phyloP scores from a whole-genome alignment of 1,140 invertebrate species.

The Varroa destructor region DNA sequence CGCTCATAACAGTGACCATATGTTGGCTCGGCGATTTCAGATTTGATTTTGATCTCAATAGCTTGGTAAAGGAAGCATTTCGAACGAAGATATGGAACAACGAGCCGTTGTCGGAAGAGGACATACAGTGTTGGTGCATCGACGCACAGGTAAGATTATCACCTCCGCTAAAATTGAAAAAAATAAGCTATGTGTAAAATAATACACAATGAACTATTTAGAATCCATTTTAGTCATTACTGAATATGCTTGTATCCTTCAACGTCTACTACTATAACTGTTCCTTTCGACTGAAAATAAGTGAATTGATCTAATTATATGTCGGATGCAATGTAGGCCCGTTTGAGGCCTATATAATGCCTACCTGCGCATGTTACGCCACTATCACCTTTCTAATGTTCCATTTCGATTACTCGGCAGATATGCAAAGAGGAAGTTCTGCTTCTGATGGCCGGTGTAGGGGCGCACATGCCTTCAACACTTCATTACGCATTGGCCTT shows the following conservation, averaged over 20 bases:
- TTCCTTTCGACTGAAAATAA: no score
- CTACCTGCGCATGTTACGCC: not conserved
- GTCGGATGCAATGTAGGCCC: not conserved
- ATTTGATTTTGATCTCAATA: slow-evolving; percentile 1
- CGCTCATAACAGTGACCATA: no score
- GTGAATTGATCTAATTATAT: not conserved
- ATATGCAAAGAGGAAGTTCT: not conserved
- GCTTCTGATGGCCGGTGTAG: slow-evolving; percentile 5
- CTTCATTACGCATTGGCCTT: slow-evolving; percentile 7
- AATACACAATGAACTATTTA: no score
- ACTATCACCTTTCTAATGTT: not conserved
- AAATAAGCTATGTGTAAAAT: no score
- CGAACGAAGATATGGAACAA: slow-evolving; percentile 7
- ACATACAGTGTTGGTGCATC: slow-evolving; percentile 1
- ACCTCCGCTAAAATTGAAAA: no score
- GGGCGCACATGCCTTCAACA: not conserved
- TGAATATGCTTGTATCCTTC: no score
- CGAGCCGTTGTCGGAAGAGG: not conserved
- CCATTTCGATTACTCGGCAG: not conserved
- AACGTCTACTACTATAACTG: no score
- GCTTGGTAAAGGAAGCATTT: not conserved
- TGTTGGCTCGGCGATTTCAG: not conserved
- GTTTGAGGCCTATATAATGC: no score
- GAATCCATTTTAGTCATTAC: no score
- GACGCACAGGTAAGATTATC: slow-evolving; percentile 15